These are phyloP conservation scores for Pavo muticus DNA, from an alignment of 2,113 vertebrate genomes.

Conservation along the genomic window DNA sequence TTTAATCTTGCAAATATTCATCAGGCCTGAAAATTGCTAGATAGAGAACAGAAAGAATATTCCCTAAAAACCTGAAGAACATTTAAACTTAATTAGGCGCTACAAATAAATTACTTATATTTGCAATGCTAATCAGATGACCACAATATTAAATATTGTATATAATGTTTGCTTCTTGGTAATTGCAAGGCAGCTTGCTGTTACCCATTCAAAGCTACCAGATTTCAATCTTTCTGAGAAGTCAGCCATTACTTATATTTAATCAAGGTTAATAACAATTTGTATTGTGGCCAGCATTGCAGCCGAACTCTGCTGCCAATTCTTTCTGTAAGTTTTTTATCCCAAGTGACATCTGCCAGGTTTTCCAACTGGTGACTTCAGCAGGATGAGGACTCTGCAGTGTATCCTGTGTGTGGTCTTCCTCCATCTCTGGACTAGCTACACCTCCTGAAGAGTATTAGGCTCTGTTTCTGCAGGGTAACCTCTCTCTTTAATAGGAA, in stretches of 20 bases:
- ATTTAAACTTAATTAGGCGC: not conserved
- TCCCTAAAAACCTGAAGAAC: not conserved
- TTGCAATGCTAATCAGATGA: not conserved
- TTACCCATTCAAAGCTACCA: not conserved
- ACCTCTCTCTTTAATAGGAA: rapidly evolving
- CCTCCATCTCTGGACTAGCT: rapidly evolving
- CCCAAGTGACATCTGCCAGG: not conserved
- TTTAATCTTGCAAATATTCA: not conserved
- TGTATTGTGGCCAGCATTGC: not conserved
- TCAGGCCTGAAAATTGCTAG: not conserved
- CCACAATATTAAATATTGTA: not conserved
- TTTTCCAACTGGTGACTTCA: not conserved
- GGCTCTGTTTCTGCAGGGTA: not conserved
- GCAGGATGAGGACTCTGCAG: not conserved
- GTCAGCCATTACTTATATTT: not conserved
- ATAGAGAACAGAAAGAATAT: not conserved
- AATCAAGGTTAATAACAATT: not conserved
- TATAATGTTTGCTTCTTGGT: not conserved
- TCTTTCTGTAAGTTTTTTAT: not conserved
- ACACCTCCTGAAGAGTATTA: rapidly evolving
- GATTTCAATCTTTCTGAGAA: not conserved
- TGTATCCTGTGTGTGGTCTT: rapidly evolving
- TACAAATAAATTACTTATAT: not conserved
- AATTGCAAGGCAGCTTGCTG: not conserved
- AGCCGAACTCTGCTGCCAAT: not conserved